Evolutionary conservation across 1,140 invertebrate species (phyloP).

Genomic region (Drosophila cardini): DNA sequence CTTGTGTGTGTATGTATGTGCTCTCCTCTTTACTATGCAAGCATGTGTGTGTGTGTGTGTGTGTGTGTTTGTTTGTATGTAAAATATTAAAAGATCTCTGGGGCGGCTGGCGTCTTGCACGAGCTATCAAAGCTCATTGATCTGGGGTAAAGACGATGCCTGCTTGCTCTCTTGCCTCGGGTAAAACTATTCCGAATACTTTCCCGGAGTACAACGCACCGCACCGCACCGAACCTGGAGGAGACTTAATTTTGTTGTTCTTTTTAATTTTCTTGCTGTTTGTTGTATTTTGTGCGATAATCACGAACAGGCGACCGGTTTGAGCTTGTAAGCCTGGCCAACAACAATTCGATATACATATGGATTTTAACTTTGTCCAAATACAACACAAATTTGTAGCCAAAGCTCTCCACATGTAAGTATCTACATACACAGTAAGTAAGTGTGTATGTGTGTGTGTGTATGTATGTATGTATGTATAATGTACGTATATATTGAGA

Average conservation of each 20-base stretch:
- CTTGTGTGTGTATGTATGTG: slow-evolving; percentile 29
- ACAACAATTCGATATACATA: slow-evolving; percentile 51
- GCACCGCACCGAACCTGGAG: too few relatives aligned
- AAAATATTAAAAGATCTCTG: slow-evolving; percentile 46
- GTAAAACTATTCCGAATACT: slow-evolving; percentile 35
- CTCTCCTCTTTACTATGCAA: neutral
- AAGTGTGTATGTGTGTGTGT: slow-evolving; percentile 2
- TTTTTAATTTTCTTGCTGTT: slow-evolving; percentile 16
- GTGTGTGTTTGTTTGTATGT: slow-evolving; percentile 8
- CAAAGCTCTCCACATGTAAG: slow-evolving; percentile 49
- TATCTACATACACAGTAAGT: slow-evolving; percentile 7
- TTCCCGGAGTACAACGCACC: slow-evolving; percentile 29
- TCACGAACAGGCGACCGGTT: slow-evolving; percentile 57
- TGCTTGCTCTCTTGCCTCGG: slow-evolving; percentile 2
- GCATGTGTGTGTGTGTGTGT: neutral
- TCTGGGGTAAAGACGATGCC: slow-evolving; percentile 49
- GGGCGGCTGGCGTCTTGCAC: slow-evolving; percentile 52
- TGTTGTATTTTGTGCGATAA: slow-evolving; percentile 46
- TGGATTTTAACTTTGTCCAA: slow-evolving; percentile 51
- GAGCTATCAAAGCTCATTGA: slow-evolving; percentile 72
- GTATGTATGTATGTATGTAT: slow-evolving; percentile 1
- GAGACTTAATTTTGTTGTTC: slow-evolving; percentile 11
- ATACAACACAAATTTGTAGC: slow-evolving; percentile 56
- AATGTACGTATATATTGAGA: slow-evolving; percentile 16
- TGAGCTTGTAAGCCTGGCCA: slow-evolving; percentile 47